These are phyloP conservation scores for Myiagra hebetior DNA, from an alignment of 2,113 vertebrate species.

Conservation along the genomic window DNA sequence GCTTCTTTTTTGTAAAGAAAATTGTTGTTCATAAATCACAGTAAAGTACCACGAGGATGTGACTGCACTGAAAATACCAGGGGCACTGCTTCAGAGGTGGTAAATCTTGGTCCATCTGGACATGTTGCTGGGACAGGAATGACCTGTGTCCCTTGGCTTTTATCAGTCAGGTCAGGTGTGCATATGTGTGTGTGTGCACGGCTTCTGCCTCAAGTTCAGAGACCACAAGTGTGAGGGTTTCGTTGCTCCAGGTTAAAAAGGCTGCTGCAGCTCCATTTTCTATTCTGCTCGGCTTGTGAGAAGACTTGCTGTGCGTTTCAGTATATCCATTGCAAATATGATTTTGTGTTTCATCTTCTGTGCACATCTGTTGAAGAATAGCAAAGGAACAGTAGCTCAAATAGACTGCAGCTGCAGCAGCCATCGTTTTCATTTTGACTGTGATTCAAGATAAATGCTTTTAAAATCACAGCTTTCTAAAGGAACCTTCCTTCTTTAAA, in stretches of 20 bases:
- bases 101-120: neutral
- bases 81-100: neutral
- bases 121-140: neutral
- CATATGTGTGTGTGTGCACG: rapidly evolving
- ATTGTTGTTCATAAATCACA: neutral
- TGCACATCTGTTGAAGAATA: conserved; percentile 50
- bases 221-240: neutral
- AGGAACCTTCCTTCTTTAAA: conserved; percentile 30
- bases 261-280: neutral
- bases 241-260: neutral
- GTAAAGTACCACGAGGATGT: neutral
- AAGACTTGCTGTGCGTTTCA: neutral
- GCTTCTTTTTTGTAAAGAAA: neutral
- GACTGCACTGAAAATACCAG: neutral
- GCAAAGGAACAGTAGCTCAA: conserved; percentile 27
- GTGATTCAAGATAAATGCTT: conserved; percentile 49
- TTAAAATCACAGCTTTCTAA: conserved; percentile 53
- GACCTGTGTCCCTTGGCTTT: neutral
- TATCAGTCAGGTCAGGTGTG: neutral
- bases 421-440: neutral
- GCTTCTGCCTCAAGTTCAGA: neutral
- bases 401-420: conserved; percentile 56
- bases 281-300: neutral
- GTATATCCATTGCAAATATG: conserved; percentile 13
- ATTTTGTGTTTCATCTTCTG: conserved; percentile 40